Conservation (phyloP, 2,113 vertebrate species). For the Odontesthes bonariensis region DNA sequence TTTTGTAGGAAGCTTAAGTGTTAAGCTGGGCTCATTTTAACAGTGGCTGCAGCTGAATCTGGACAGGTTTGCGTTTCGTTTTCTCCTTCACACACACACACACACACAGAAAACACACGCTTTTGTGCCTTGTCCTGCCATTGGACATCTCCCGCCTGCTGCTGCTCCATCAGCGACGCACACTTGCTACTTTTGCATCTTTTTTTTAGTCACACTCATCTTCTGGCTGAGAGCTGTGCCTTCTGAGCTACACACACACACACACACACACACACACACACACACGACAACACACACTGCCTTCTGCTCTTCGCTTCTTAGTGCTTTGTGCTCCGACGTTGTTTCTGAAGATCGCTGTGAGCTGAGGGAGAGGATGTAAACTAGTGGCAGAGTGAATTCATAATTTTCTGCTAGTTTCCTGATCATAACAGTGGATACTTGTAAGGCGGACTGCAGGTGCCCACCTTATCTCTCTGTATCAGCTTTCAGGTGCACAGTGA, state of each 20-base stretch:
- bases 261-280: conserved; percentile 7
- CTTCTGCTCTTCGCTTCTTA: conserved; percentile 48
- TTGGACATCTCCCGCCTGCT: conserved; percentile 58
- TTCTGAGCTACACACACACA: conserved; percentile 55
- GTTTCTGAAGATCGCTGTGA: conserved; percentile 25
- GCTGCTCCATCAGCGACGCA: conserved; percentile 59
- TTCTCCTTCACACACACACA: neutral
- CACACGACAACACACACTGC: conserved; percentile 41
- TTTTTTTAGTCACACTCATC: conserved; percentile 6
- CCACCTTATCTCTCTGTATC: too few species aligned
- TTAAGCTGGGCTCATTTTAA: conserved; percentile 29
- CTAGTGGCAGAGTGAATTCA: conserved; percentile 4
- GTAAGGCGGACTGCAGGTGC: neutral
- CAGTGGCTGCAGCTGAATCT: neutral
- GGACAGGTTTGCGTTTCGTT: conserved; percentile 10
- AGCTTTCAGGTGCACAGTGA: neutral
- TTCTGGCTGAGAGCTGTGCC: conserved; percentile 69
- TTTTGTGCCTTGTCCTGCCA: conserved; percentile 81
- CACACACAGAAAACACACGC: conserved; percentile 57
- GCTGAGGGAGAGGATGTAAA: conserved; percentile 21
- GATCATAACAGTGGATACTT: neutral
- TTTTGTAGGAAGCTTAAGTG: conserved; percentile 10
- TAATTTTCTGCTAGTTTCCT: conserved; percentile 17
- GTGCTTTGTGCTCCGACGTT: conserved; percentile 30
- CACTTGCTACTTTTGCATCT: conserved; percentile 49